phyloP scores from a whole-genome alignment of 2,113 vertebrate genomes.

The Rhinoptilus africanus region DNA sequence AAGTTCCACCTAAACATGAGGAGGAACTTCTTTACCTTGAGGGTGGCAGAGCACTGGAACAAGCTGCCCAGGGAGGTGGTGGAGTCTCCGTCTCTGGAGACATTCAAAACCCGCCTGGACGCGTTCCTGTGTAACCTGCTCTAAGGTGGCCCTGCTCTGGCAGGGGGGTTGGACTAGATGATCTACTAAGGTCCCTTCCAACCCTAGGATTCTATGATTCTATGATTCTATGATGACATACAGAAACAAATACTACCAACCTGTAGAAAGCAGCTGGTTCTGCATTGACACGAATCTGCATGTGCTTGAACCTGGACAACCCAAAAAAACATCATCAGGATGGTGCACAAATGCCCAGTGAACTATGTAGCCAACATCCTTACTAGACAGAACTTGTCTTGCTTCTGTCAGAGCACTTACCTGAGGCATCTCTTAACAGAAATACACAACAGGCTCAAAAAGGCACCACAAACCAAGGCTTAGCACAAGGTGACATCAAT shows the following conservation, averaged over 20 bases:
- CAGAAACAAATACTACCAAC: constrained; percentile 64
- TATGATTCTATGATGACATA: no score
- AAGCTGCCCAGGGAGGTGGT: no score
- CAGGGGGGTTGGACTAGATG: no score
- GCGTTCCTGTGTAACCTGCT: no score
- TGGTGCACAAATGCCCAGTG: not conserved
- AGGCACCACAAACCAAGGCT: not conserved
- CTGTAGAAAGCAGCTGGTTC: constrained; percentile 95
- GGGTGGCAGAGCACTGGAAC: no score
- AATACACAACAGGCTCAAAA: not conserved
- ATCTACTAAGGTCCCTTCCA: no score
- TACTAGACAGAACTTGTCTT: not conserved
- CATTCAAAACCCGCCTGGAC: no score
- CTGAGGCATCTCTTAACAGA: not conserved
- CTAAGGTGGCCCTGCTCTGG: no score
- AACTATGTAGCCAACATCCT: not conserved
- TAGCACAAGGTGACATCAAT: not conserved
- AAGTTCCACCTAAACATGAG: no score
- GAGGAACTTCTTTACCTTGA: no score
- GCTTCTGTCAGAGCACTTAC: not conserved
- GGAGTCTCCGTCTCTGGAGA: no score
- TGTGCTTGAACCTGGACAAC: constrained; percentile 90
- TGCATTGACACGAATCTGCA: constrained; percentile 95
- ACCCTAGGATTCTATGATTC: no score
- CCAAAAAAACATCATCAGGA: not conserved